phyloP scores from a whole-genome alignment of 92 coral and sea anemone species.

The Zoanthus gigantus region DNA sequence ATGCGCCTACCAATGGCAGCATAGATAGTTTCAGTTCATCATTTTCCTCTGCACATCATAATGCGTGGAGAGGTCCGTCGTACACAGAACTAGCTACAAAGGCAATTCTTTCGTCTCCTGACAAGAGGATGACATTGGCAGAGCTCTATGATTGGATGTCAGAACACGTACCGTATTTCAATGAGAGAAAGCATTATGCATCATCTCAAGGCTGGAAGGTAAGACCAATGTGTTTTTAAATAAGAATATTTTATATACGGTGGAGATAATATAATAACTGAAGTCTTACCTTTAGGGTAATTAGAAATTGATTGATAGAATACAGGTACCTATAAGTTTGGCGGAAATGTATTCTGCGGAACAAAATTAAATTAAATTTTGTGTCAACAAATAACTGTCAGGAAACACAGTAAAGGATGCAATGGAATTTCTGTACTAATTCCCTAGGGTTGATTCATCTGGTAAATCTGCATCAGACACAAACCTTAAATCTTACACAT shows the following conservation, averaged over 20 bases:
- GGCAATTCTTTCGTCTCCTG: slow-evolving; percentile 19
- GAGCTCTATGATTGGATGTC: slow-evolving; percentile 42
- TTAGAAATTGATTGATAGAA: not conserved
- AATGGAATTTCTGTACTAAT: not conserved
- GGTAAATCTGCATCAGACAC: not conserved
- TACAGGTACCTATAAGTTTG: not conserved
- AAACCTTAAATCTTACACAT: not conserved
- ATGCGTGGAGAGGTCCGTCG: slow-evolving; percentile 30
- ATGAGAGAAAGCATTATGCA: slow-evolving; percentile 22
- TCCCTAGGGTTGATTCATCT: not conserved
- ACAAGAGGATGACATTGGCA: slow-evolving; percentile 30
- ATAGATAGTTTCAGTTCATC: not conserved
- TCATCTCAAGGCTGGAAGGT: slow-evolving; percentile 49
- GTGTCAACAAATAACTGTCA: not conserved
- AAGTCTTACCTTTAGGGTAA: not conserved
- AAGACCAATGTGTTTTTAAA: not conserved
- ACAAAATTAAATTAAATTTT: not conserved
- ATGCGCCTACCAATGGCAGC: not conserved
- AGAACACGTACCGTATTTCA: slow-evolving; percentile 43
- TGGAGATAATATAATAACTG: not conserved
- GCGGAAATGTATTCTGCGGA: not conserved
- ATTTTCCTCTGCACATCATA: not conserved
- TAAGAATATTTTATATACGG: not conserved
- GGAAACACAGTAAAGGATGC: not conserved
- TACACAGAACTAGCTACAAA: slow-evolving; percentile 40